Base-by-base conservation (phyloP, 2,797 vertebrate species). In the Threskiornis aethiopicus region DNA sequence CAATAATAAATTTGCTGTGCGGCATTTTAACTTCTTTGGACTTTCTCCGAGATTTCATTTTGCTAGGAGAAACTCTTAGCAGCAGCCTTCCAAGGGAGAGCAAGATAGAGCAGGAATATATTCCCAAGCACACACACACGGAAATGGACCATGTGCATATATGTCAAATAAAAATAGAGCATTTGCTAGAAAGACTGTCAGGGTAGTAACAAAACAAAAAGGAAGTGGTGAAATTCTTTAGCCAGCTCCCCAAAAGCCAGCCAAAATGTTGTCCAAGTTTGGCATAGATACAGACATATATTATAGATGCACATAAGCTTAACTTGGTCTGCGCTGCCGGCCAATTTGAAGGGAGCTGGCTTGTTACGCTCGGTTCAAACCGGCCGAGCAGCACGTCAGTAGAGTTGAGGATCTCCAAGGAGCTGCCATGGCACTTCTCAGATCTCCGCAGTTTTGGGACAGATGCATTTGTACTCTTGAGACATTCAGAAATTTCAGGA, bases 261-360 rank as follows among this genome's bases (percentile, higher is more conserved):
- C 92, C 95, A 96, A 95, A 89, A 93, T 41, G 71, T 80, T 96
- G 92, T 91, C 93, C 87, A 94, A 80, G 75, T 39, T 11, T 94
- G 92, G 86, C 81, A 42, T 28, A 31, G 16, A 9, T 17, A 51
- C 90, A 93, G 64, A 41, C 54, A 17, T 77, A 55, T 13, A 78
- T 89, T 95, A 84, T 15, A 84, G 47, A 89, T 51, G 59, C 31
- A 95, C 41, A 90, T 80, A 89, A 90, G 81, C 86, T 87, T 54
- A 71, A 83, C 55, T 70, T 29, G 55, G 39, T 47, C 70, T 81
- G 66, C 1, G 0, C 67, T 49, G 78, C 37, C 0, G 4, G 90
- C 86, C 90, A 69, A 0, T 37, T 65, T 78, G 59, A 52, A 83
- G 33, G 26, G 57, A 93, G 25, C 62, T 93, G 91, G 47, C 84